Evolutionary conservation across 2,113 vertebrate species (phyloP).

Genomic region (Rhea pennata): DNA sequence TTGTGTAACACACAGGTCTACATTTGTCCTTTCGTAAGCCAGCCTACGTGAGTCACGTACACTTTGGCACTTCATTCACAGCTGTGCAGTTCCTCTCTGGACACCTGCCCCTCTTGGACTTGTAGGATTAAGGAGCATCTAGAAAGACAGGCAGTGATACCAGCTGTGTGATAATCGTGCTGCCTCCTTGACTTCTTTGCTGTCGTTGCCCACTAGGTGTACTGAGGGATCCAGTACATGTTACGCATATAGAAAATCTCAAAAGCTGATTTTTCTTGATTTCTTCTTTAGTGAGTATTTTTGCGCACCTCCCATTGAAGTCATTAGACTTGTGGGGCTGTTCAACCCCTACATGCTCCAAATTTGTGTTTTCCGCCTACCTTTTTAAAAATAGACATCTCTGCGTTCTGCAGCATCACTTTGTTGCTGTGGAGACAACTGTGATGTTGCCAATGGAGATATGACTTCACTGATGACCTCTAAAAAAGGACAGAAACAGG

Average conservation of each 20-base stretch:
- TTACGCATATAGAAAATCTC: background rate
- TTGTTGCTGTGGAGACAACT: slow-evolving; percentile 58
- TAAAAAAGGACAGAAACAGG: background rate
- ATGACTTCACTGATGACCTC: slow-evolving; percentile 1
- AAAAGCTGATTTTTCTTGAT: background rate
- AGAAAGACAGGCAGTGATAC: background rate
- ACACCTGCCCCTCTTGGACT: background rate
- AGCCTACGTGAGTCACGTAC: rapidly evolving
- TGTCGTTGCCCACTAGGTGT: rapidly evolving
- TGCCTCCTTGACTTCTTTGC: background rate
- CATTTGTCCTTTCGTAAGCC: background rate
- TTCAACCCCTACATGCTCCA: slow-evolving; percentile 47
- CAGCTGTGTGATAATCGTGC: background rate
- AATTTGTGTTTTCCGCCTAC: slow-evolving; percentile 62
- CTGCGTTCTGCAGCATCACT: slow-evolving; percentile 24
- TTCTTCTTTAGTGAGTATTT: slow-evolving; percentile 31
- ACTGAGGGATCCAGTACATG: background rate
- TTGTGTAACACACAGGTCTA: rapidly evolving
- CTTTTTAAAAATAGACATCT: slow-evolving; percentile 64
- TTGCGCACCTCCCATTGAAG: slow-evolving; percentile 32
- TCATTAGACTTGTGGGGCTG: slow-evolving; percentile 40
- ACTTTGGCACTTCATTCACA: background rate
- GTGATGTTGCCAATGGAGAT: slow-evolving; percentile 66
- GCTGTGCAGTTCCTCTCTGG: background rate
- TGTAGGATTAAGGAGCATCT: background rate